Evolutionary conservation across 2,888 invertebrate genomes (phyloP), one percentile per base, ranked within the genome.

Genomic region (Clepsis dumicolana): DNA sequence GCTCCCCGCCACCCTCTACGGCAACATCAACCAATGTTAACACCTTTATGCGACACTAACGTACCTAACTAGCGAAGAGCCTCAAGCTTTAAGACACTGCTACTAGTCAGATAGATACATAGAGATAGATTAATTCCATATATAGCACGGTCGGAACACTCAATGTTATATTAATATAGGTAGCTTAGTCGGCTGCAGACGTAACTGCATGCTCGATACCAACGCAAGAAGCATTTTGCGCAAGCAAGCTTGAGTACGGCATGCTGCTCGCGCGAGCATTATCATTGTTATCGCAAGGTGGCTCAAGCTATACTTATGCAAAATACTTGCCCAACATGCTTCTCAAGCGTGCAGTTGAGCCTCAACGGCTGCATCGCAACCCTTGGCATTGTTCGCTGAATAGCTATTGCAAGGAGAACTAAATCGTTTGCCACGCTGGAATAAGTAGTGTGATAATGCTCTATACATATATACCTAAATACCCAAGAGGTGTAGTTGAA

Each of bases 1-100:
- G 32, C 84, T 72, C 56, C 85, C 88, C 41, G 75, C 78, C 74
- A 83, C 64, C 72, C 84, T 89, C 91, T 91, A 85, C 52, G 35
- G 4, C 29, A 18, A 32, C 18, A 18, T 1, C 18, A 32, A 32
- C 12, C 4, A 8, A 21, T 4, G 4, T 48, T 21, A 48, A 18
- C 21, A 21, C 18, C 44, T 18, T n/a, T 41, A 0, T 16, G 44
- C 16, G 18, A 35, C 18, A 8, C 18, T 1, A 44, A 44, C 8
- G 44, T 2, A 18, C 16, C 14, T n/a, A n/a, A n/a, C 38, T 38
- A n/a, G 5, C 14, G 14, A 10, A 1, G 32, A 32, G 32, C 10
- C 8, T 8, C 12, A 35, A 35, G 32, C 32, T 35, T 35, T 35
- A 35, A 3, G 10, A 10, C 10, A 10, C 32, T 10, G 32, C 32